Percentiles rank a stretch among this genome's conserved stretches.
Evolutionary conservation across 2,797 vertebrate species (phyloP).

Genomic region (Coregonus ussuriensis): DNA sequence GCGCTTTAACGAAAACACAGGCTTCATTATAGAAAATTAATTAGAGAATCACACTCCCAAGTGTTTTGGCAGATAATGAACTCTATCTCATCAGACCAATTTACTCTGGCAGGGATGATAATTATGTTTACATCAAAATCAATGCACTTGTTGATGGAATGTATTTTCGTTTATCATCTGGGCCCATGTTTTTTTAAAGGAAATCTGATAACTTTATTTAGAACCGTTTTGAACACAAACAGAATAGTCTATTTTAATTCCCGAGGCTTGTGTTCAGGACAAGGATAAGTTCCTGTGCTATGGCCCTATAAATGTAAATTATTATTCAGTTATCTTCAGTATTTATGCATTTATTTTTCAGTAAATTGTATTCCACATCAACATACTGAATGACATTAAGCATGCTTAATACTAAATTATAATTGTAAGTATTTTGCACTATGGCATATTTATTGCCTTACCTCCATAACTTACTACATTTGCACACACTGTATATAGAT

Average conservation of each 20-base stretch:
- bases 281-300: background rate
- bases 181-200: constrained; percentile 24
- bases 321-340: background rate
- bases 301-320: background rate
- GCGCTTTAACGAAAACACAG: constrained; percentile 73
- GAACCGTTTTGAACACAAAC: background rate
- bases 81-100: constrained; percentile 76
- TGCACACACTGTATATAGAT: too few species aligned
- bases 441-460: too few species aligned
- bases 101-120: constrained; percentile 70
- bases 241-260: background rate
- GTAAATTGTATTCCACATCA: background rate
- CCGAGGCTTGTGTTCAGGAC: background rate
- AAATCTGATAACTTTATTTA: constrained; percentile 11
- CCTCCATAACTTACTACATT: too few species aligned
- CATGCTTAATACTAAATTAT: background rate
- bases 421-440: too few species aligned
- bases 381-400: background rate
- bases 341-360: background rate
- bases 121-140: constrained; percentile 80
- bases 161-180: constrained; percentile 35
- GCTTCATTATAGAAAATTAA: constrained; percentile 82
- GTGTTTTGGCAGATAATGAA: constrained; percentile 82
- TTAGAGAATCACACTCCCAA: constrained; percentile 78
- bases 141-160: constrained; percentile 70